phyloP scores from a whole-genome alignment of 1,140 invertebrate species.

The Sipha flava region DNA sequence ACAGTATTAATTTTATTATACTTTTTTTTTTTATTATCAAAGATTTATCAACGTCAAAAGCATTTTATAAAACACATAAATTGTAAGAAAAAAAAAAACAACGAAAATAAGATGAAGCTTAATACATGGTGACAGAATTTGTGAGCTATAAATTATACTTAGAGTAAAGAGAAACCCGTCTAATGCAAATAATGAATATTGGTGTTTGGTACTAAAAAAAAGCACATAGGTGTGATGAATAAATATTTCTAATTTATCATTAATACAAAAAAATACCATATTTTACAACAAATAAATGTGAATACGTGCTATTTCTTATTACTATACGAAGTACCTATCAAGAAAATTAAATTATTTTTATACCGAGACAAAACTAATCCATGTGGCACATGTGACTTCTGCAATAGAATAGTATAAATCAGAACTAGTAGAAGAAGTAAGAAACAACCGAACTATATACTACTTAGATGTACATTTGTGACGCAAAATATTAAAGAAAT shows the following conservation, averaged over 20 bases:
- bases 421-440: no score
- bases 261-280: background rate
- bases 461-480: no score
- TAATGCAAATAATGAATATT: background rate
- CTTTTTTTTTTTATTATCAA: background rate
- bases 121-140: slow-evolving; percentile 28
- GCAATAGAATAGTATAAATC: no score
- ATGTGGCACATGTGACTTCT: no score
- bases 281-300: background rate
- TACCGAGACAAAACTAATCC: no score
- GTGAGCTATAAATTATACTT: slow-evolving; percentile 14
- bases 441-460: no score
- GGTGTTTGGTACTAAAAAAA: background rate
- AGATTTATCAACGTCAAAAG: slow-evolving; percentile 1
- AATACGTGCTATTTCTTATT: no score
- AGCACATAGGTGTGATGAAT: no score
- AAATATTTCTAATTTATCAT: background rate
- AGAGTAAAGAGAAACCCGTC: slow-evolving; percentile 4
- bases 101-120: slow-evolving; percentile 13
- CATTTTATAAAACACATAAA: slow-evolving; percentile 22
- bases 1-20: background rate
- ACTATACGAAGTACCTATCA: no score
- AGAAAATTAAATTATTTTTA: background rate
- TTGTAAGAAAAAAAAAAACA: background rate
- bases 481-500: background rate